Conservation (phyloP, 2,888 invertebrate species). For the Eristalis arbustorum region DNA sequence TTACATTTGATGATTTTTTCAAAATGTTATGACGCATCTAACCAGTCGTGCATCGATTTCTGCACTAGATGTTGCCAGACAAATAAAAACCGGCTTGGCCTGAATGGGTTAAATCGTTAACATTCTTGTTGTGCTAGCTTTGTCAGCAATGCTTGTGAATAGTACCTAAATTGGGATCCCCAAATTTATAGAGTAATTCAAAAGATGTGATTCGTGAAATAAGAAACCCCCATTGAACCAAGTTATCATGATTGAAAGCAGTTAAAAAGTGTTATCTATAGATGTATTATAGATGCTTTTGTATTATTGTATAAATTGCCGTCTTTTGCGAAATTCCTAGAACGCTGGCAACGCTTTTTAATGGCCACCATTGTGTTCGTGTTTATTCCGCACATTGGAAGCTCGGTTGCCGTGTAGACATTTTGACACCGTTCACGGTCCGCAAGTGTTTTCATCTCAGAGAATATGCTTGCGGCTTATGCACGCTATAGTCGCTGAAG, state of each 20-base stretch:
- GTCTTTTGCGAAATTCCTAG: too few relatives aligned
- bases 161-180: too few relatives aligned
- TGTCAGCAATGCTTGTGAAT: too few relatives aligned
- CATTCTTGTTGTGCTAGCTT: too few relatives aligned
- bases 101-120: background rate
- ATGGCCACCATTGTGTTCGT: background rate
- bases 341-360: background rate
- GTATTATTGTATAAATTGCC: too few relatives aligned
- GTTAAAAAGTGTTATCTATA: too few relatives aligned
- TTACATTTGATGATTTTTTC: background rate
- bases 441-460: background rate
- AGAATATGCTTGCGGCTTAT: conserved; percentile 12
- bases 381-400: background rate
- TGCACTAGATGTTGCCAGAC: conserved; percentile 3
- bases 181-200: too few relatives aligned
- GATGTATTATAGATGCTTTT: too few relatives aligned
- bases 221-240: too few relatives aligned
- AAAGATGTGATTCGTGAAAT: too few relatives aligned
- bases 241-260: too few relatives aligned
- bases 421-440: conserved; percentile 5
- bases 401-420: conserved; percentile 2
- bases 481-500: background rate
- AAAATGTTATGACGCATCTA: conserved; percentile 40
- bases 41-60: conserved; percentile 37
- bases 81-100: background rate